A percentile compares a stretch with the other conserved stretches of the same genome.
Conservation (phyloP, 2,888 invertebrate genomes). For the Sarcophaga rosellei region DNA sequence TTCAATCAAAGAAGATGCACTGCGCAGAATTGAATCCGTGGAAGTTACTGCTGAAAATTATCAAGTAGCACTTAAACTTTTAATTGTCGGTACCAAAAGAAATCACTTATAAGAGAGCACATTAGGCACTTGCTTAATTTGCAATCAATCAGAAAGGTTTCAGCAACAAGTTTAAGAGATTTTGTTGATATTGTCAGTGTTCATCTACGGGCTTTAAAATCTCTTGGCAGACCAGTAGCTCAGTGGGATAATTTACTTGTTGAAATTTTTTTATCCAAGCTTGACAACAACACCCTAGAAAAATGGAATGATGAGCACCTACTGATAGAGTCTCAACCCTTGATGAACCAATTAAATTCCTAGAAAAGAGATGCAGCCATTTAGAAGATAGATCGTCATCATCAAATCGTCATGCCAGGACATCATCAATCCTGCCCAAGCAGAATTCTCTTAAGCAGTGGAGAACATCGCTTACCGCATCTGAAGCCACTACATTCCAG, state of each 20-base stretch:
- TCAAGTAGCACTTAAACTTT: conserved; percentile 27
- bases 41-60: conserved; percentile 43
- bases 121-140: conserved; percentile 31
- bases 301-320: conserved; percentile 36
- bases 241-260: conserved; percentile 39
- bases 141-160: conserved; percentile 20
- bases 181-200: conserved; percentile 2
- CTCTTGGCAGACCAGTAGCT: conserved; percentile 38
- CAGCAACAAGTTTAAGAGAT: neutral
- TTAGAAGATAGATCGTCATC: no score
- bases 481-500: no score
- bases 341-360: neutral
- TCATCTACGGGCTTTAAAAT: conserved; percentile 5
- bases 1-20: conserved; percentile 23
- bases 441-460: no score
- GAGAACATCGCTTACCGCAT: no score
- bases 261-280: conserved; percentile 35
- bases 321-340: conserved; percentile 2
- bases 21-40: conserved; percentile 34
- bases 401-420: no score
- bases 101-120: neutral
- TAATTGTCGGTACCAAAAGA: conserved; percentile 13
- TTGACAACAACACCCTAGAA: conserved; percentile 19
- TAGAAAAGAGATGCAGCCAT: neutral
- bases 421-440: no score